Conservation (phyloP, 2,888 invertebrate genomes). For the Abscondita cerata region DNA sequence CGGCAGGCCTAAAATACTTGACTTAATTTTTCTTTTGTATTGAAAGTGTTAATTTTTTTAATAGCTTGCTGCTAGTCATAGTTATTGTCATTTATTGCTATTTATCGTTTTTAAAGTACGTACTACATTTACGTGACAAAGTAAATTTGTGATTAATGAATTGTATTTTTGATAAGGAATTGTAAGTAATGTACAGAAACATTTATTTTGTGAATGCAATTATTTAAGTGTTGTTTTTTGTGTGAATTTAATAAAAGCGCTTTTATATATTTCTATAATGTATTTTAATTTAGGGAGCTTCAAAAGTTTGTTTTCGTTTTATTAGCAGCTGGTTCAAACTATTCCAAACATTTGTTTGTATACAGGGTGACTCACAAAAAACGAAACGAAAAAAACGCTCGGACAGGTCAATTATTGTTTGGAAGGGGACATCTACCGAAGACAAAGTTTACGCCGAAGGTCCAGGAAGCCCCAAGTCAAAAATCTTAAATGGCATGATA, state of each 20-base stretch:
- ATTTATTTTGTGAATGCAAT: slow-evolving; percentile 57
- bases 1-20: neutral
- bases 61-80: slow-evolving; percentile 2
- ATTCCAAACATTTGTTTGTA: too few relatives aligned
- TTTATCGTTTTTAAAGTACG: slow-evolving; percentile 2
- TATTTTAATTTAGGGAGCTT: too few relatives aligned
- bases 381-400: too few relatives aligned
- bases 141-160: slow-evolving; percentile 47
- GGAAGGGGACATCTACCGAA: too few relatives aligned
- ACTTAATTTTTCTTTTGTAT: neutral
- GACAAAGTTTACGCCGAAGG: too few relatives aligned
- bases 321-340: too few relatives aligned
- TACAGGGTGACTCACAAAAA: too few relatives aligned
- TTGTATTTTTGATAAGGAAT: slow-evolving; percentile 56
- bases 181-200: slow-evolving; percentile 57
- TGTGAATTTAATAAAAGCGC: slow-evolving; percentile 52
- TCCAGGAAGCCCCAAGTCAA: too few relatives aligned
- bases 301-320: too few relatives aligned
- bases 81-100: slow-evolving; percentile 9
- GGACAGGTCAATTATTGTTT: too few relatives aligned
- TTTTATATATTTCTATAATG: slow-evolving; percentile 48
- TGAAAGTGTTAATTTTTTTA: neutral
- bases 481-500: too few relatives aligned
- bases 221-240: slow-evolving; percentile 49
- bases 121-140: slow-evolving; percentile 17